These are phyloP conservation scores for Tinea pellionella DNA, from an alignment of 2,888 invertebrate species.

Conservation along the genomic window DNA sequence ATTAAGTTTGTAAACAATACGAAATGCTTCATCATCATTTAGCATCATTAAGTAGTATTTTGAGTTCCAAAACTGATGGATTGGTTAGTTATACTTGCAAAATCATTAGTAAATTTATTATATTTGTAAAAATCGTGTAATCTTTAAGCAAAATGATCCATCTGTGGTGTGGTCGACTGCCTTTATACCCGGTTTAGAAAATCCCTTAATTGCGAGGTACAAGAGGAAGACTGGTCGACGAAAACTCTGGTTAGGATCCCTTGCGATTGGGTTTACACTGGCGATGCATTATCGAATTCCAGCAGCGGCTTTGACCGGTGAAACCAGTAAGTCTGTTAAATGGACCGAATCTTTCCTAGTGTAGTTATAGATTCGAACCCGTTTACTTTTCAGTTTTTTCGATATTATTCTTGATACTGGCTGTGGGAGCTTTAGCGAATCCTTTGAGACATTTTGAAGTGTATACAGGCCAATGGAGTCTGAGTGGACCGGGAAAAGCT, in stretches of 20 bases:
- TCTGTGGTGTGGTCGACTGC: slow-evolving; percentile 52
- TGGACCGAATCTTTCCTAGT: too few species aligned
- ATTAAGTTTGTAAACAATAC: too few species aligned
- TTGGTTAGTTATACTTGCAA: background rate
- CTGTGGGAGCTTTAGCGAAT: slow-evolving; percentile 39
- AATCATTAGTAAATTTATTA: background rate
- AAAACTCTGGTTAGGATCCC: slow-evolving; percentile 36
- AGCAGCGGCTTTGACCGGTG: slow-evolving; percentile 42
- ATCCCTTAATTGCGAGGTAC: slow-evolving; percentile 22
- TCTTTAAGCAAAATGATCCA: slow-evolving; percentile 35
- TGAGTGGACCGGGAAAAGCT: slow-evolving; percentile 57
- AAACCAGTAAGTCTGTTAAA: slow-evolving; percentile 34
- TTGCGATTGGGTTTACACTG: slow-evolving; percentile 40
- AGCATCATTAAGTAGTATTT: background rate
- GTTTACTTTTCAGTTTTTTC: slow-evolving; percentile 11
- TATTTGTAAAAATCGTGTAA: background rate
- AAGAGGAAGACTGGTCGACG: slow-evolving; percentile 31
- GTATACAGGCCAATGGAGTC: slow-evolving; percentile 59
- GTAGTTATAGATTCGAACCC: too few species aligned
- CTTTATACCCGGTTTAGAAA: slow-evolving; percentile 43
- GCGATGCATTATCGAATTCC: slow-evolving; percentile 49
- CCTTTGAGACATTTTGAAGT: slow-evolving; percentile 57
- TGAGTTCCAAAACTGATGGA: background rate
- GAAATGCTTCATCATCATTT: background rate
- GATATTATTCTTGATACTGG: slow-evolving; percentile 16